Evolutionary conservation across 2,113 vertebrate species (phyloP).

Genomic region (Ascaphus truei): DNA sequence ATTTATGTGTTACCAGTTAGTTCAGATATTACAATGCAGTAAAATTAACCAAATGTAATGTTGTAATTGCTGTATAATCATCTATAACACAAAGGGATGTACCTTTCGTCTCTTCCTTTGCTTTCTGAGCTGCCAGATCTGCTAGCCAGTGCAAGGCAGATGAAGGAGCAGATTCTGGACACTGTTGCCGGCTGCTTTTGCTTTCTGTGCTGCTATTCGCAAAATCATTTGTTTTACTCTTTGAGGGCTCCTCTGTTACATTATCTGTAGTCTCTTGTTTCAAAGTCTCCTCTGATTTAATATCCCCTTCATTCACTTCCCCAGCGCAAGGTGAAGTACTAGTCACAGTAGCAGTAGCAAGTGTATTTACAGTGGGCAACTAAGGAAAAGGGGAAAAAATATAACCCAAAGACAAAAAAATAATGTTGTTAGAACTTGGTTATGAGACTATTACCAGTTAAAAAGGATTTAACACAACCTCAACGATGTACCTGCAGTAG

Average conservation of each 20-base stretch:
- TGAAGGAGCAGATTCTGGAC: constrained; percentile 76
- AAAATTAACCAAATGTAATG: too few relatives aligned
- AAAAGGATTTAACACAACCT: not conserved
- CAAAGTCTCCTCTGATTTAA: not conserved
- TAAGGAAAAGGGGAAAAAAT: not conserved
- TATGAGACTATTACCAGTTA: not conserved
- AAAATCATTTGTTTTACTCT: constrained; percentile 50
- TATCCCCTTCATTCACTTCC: not conserved
- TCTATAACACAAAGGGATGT: constrained; percentile 34
- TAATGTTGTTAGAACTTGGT: too few relatives aligned
- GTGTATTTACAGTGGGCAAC: constrained; percentile 10
- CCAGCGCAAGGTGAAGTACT: not conserved
- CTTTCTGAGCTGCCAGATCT: constrained; percentile 93
- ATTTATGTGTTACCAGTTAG: too few relatives aligned
- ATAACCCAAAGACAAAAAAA: not conserved
- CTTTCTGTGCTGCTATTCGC: constrained; percentile 58
- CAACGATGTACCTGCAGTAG: too few relatives aligned
- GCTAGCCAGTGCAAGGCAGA: constrained; percentile 96
- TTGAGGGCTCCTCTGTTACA: constrained; percentile 57
- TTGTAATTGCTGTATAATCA: not conserved
- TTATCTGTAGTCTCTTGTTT: constrained; percentile 50
- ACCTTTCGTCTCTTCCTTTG: constrained; percentile 98
- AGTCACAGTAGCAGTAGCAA: not conserved
- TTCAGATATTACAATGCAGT: too few relatives aligned
- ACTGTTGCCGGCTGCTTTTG: constrained; percentile 72